phyloP scores from a whole-genome alignment of 2,113 vertebrate genomes.

The Tinamus guttatus region DNA sequence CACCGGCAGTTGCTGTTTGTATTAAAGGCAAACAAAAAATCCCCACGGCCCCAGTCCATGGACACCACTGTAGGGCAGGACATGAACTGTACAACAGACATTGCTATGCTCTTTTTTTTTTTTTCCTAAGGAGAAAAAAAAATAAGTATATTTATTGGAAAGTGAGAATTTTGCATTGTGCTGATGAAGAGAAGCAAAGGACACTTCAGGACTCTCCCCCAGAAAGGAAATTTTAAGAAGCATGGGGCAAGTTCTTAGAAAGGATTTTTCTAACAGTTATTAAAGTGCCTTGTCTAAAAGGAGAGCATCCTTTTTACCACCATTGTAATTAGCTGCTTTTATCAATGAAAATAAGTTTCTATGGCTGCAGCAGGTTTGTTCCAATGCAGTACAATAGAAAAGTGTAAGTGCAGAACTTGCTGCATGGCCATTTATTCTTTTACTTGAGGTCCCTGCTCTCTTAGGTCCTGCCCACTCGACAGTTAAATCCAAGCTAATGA shows the following conservation, averaged over 20 bases:
- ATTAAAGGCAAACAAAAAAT: constrained; percentile 23
- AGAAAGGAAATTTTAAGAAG: constrained; percentile 11
- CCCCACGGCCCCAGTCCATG: background rate
- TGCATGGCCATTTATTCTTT: constrained; percentile 14
- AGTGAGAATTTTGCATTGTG: constrained; percentile 49
- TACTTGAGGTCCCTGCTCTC: background rate
- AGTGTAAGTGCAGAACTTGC: constrained; percentile 15
- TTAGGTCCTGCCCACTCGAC: background rate
- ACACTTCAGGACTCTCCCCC: background rate
- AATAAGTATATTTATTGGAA: constrained; percentile 80
- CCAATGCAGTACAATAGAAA: background rate
- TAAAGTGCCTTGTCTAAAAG: constrained; percentile 29
- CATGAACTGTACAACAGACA: constrained; percentile 50
- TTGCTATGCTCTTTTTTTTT: constrained; percentile 4
- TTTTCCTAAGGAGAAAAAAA: constrained; percentile 8
- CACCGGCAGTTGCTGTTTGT: constrained; percentile 44
- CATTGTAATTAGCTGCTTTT: constrained; percentile 14
- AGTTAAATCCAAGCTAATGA: constrained; percentile 26
- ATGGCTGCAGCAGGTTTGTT: constrained; percentile 4
- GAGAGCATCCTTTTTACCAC: constrained; percentile 19
- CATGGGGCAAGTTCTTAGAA: background rate
- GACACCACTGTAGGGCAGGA: constrained; percentile 72
- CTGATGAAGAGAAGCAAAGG: constrained; percentile 31
- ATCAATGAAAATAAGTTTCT: constrained; percentile 5
- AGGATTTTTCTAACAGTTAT: no score